Evolutionary conservation across 2,888 invertebrate species (phyloP), one percentile per base, ranked within the genome.

Genomic region (Diaphora mendica): DNA sequence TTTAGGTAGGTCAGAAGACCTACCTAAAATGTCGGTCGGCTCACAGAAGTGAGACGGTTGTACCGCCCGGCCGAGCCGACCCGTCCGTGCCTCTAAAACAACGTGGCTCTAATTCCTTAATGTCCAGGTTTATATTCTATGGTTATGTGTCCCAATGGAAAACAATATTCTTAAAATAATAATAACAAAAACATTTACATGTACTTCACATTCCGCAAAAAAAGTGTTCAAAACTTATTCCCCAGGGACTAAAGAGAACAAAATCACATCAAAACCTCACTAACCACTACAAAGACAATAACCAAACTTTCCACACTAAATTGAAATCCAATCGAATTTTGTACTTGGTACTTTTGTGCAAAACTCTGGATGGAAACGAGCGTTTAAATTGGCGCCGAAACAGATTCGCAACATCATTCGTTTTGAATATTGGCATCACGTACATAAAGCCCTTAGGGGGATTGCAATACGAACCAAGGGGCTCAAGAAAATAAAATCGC

Each of bases 351-450:
- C 68, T 64, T 71, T 64, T 72, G 72, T 68, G 74, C 87, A 85
- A 85, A 91, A 91, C 86, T 91, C 91, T 90, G 82, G 81, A 81
- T 85, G 87, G 88, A 88, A 89, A 89, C 88, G 88, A 86, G 85
- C 87, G 87, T 89, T 91, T 89, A 92, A 91, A 91, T 91, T 92
- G 90, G 88, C 89, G 88, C 85, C 88, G 87, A 91, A 93, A 92
- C 93, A 92, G 93, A 93, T 93, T 93, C 91, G 87, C 88, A 90
- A 92, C 91, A 91, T 93, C 92, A 91, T 93, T 92, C 93, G 91
- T 93, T 93, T 90, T 91, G 92, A 93, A 94, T 94, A 94, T 94
- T 93, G 92, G 89, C 89, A 91, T 92, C 93, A 93, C 94, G 94
- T 93, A 93, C 90, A 88, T 88, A 88, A 86, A 88, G 85, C 92